A percentile compares a stretch with the other conserved stretches of the same genome.
Conservation (phyloP, 1,140 invertebrate species). For the Euglossa dilemma region DNA sequence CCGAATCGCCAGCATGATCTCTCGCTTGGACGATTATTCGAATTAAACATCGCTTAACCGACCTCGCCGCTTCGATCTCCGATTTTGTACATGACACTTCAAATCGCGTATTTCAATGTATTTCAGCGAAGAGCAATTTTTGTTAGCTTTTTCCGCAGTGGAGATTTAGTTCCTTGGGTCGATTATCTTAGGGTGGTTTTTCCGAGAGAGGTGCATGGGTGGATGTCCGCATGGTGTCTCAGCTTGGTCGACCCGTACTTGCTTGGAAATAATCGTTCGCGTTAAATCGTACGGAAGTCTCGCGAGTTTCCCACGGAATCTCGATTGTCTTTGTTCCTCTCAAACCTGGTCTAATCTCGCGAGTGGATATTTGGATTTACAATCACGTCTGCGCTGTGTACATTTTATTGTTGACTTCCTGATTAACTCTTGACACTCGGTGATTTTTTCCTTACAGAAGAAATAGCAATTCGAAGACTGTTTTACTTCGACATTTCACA, state of each 20-base stretch:
- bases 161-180: background rate
- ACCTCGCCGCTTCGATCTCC: too few species aligned
- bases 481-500: too few species aligned
- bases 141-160: background rate
- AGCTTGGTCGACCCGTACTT: background rate
- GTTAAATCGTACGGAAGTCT: constrained; percentile 19
- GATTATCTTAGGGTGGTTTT: background rate
- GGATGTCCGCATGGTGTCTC: background rate
- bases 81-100: too few species aligned
- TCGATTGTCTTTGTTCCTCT: background rate
- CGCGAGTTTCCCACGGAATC: background rate
- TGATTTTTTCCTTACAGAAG: too few species aligned
- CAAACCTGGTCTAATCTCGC: constrained; percentile 4
- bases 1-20: background rate
- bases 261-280: constrained; percentile 11
- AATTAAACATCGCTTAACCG: background rate
- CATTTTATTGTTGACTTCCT: too few species aligned
- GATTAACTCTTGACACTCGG: too few species aligned
- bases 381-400: background rate
- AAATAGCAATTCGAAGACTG: too few species aligned
- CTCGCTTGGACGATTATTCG: background rate
- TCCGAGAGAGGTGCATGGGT: background rate
- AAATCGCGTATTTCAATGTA: too few species aligned
- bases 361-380: background rate
- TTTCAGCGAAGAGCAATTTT: too few species aligned